Evolutionary conservation across 2,888 invertebrate genomes (phyloP).

Genomic region (Sinhomidia bicolor): DNA sequence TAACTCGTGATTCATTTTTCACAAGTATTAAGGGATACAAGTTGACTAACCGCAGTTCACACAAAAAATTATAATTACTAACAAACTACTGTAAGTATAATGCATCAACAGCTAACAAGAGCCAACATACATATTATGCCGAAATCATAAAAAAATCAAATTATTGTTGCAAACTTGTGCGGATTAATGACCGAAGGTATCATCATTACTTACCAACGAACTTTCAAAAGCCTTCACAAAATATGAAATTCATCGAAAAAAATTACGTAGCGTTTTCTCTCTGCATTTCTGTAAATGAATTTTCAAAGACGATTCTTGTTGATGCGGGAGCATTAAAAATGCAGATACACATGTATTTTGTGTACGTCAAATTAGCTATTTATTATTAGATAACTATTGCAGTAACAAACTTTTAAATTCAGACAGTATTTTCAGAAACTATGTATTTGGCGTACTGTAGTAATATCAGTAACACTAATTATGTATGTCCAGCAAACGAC

Average conservation of each 20-base stretch:
- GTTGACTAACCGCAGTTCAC: neutral
- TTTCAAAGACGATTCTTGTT: neutral
- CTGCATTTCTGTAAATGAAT: conserved; percentile 7
- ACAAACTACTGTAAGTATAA: neutral
- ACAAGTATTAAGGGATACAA: neutral
- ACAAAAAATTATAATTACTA: neutral
- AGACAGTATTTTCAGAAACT: conserved; percentile 47
- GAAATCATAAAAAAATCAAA: neutral
- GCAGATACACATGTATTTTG: neutral
- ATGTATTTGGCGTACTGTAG: conserved; percentile 22
- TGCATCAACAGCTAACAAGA: neutral
- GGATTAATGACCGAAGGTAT: conserved; percentile 45
- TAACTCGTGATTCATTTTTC: conserved; percentile 72
- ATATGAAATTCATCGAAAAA: conserved; percentile 33
- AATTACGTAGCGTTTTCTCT: conserved; percentile 22
- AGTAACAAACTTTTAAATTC: neutral
- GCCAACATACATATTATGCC: neutral
- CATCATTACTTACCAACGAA: conserved; percentile 55
- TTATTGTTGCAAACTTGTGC: conserved; percentile 15
- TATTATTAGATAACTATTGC: neutral
- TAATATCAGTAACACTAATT: too few species aligned
- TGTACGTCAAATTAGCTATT: neutral
- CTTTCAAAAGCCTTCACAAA: conserved; percentile 64
- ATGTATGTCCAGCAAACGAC: neutral
- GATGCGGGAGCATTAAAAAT: neutral